These are phyloP conservation scores for Mantis religiosa DNA, from an alignment of 2,888 invertebrate genomes.

Conservation along the genomic window DNA sequence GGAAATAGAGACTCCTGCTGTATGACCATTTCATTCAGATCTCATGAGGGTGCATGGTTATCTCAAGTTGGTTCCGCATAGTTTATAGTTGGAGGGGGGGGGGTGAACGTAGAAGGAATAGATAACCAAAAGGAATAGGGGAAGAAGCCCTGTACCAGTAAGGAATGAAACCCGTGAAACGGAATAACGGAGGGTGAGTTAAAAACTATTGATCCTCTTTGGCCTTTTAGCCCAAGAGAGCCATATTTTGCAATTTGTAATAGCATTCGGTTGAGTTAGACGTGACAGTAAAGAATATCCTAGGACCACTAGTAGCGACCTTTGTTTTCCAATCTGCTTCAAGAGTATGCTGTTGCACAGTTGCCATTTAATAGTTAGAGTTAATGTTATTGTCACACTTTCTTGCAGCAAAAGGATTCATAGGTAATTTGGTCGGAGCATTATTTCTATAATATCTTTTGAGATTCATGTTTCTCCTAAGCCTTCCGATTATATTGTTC, in stretches of 20 bases:
- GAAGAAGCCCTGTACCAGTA: background rate
- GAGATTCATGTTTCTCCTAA: no score
- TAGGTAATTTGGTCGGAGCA: no score
- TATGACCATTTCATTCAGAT: slow-evolving; percentile 14
- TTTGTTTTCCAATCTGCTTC: no score
- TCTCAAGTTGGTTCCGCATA: background rate
- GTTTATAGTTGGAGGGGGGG: background rate
- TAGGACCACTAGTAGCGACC: no score
- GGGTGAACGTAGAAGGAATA: background rate
- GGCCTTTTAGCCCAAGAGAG: background rate
- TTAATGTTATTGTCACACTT: no score
- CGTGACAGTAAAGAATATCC: background rate
- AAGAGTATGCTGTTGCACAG: no score
- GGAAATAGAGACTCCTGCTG: background rate
- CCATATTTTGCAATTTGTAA: background rate
- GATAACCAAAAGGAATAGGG: no score
- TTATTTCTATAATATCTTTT: no score
- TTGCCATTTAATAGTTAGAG: no score
- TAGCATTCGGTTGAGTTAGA: background rate
- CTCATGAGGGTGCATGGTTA: background rate
- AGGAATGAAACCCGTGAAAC: background rate
- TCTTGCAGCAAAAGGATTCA: no score
- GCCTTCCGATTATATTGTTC: no score
- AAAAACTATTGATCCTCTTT: background rate
- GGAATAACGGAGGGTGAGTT: background rate